Base-by-base conservation (phyloP, 2,113 vertebrate genomes). In the Oxyura jamaicensis region DNA sequence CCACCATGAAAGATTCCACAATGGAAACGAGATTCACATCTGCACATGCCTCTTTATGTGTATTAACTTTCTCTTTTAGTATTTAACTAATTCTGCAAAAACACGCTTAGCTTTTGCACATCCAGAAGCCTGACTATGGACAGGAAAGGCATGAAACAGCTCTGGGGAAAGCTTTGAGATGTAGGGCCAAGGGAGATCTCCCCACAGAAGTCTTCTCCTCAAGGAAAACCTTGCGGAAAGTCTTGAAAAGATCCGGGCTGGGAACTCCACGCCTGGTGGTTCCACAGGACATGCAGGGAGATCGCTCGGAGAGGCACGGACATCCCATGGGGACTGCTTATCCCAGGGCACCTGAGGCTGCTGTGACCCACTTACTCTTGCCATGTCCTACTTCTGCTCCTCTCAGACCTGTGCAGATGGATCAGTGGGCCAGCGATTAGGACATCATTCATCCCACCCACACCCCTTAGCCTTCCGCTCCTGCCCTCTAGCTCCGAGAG, bases 381-480 rank as follows among this genome's bases (percentile, higher is more conserved):
- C 85, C 72, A 36, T 0, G 59, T 78, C 95, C 96, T 60, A 86
- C 25, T 94, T 96, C 72, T 91, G 46, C 56, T 76, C 35, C 88
- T 41, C 4, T 78, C 35, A 53, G 35, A 60, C n/a, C 66, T 11
- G 28, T 35, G 6, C 81, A 12, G 71, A 46, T 2, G 13, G 88
- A 63, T 92, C 78, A 93, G 53, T 10, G 0, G 82, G 44, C 63
- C 89, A 81, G 71, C 10, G 2, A 86, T 96, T 85, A 94, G 86
- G 69, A 10, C 90, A 58, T 8, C 76, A 29, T 39, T 67, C 93
- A 81, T 67, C 84, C 88, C 76, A 75, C 55, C 35, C 55, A 8
- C 14, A 6, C 36, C 58, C 83, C 58, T 89, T 5, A 76, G 95
- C 86, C 95, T 96, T 96, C 96, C 35, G 79, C 79, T 90, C 83